These are phyloP conservation scores for Propithecus coquereli DNA, from an alignment of 2,113 vertebrate genomes.

Conservation along the genomic window DNA sequence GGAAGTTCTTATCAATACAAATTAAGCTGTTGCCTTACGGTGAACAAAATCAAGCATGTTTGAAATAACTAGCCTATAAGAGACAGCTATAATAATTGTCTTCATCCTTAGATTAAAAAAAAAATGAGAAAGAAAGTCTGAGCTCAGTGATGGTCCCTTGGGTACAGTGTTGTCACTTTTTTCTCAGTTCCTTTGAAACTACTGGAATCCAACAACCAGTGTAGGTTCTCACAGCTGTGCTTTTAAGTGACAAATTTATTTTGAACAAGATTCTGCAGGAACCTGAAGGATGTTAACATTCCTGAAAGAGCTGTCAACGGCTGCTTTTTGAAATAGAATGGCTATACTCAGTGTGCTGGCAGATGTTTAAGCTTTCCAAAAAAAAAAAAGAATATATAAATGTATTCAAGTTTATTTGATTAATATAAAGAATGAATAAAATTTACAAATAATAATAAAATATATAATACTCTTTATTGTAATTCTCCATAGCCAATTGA, in stretches of 20 bases:
- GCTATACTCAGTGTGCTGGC: neutral
- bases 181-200: constrained; percentile 10
- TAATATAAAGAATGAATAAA: neutral
- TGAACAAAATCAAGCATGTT: constrained; percentile 46
- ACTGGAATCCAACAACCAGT: neutral
- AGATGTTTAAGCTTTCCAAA: neutral
- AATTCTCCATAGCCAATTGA: neutral
- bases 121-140: constrained; percentile 14
- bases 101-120: constrained; percentile 22
- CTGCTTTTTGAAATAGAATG: neutral
- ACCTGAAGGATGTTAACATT: neutral
- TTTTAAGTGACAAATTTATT: constrained; percentile 41
- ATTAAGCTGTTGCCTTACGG: constrained; percentile 50
- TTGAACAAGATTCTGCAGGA: neutral
- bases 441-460: constrained; percentile 7
- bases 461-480: neutral
- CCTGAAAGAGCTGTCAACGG: neutral
- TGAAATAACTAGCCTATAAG: constrained; percentile 29
- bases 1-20: constrained; percentile 59
- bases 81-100: constrained; percentile 51
- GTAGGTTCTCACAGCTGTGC: constrained; percentile 24
- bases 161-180: neutral
- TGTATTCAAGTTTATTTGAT: neutral
- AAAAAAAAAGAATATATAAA: neutral
- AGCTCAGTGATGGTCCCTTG: neutral